Conservation (phyloP, 2,888 invertebrate genomes). For the Acanthosepion esculentum region DNA sequence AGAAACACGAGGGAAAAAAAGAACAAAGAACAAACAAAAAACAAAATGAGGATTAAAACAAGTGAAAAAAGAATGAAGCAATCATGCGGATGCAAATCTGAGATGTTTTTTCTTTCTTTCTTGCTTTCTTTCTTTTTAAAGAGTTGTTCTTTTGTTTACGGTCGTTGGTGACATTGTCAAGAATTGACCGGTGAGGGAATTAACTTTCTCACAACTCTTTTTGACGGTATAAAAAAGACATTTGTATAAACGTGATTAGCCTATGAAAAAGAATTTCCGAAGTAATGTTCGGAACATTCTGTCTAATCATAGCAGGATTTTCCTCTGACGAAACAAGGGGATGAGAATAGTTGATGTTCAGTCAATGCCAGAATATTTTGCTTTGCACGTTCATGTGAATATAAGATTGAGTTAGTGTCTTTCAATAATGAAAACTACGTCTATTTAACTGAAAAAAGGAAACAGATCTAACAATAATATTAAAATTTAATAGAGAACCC, state of each 20-base stretch:
- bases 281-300: neutral
- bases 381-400: neutral
- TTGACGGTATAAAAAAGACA: neutral
- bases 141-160: neutral
- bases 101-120: too few species aligned
- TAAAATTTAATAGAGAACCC: too few species aligned
- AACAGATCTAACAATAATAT: too few species aligned
- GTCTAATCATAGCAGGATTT: neutral
- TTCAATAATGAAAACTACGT: too few species aligned
- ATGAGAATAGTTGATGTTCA: neutral
- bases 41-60: neutral
- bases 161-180: neutral
- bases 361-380: neutral
- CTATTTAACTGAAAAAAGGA: too few species aligned
- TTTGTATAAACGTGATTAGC: conserved; percentile 2
- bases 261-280: neutral
- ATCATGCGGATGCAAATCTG: neutral
- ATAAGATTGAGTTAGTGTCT: neutral
- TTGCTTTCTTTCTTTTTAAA: neutral
- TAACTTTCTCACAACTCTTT: neutral
- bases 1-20: neutral
- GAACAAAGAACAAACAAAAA: neutral
- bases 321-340: neutral
- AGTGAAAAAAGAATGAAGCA: neutral
- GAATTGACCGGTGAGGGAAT: neutral